A percentile compares a stretch with the other conserved stretches of the same genome.
These are phyloP conservation scores for Desoria tigrina DNA, from an alignment of 2,888 invertebrate species.

Conservation along the genomic window DNA sequence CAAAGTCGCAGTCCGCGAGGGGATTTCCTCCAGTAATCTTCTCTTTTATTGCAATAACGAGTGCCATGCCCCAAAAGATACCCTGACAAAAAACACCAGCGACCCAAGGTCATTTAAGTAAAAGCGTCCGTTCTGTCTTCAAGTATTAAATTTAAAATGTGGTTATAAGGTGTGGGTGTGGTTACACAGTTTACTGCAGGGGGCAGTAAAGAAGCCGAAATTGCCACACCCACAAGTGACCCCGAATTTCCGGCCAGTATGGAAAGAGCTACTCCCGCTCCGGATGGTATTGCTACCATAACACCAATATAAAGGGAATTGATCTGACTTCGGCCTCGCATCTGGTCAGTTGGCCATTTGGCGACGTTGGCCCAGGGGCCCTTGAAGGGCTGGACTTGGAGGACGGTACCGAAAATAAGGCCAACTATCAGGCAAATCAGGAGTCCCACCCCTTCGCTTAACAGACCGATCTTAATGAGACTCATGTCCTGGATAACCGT, in stretches of 20 bases:
- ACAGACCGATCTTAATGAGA: constrained; percentile 66
- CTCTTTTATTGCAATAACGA: constrained; percentile 68
- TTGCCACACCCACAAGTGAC: constrained; percentile 77
- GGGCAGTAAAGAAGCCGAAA: constrained; percentile 76
- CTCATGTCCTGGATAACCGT: constrained; percentile 66
- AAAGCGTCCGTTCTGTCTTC: no score
- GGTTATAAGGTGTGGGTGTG: constrained; percentile 52
- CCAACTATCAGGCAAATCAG: constrained; percentile 68
- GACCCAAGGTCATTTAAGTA: constrained; percentile 2
- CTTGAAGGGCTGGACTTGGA: constrained; percentile 59
- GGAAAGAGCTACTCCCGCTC: constrained; percentile 75
- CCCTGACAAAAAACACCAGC: no score
- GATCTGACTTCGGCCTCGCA: constrained; percentile 62
- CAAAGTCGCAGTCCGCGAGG: background rate
- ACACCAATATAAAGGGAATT: constrained; percentile 39
- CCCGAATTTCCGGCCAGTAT: constrained; percentile 77
- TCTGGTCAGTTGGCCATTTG: constrained; percentile 69
- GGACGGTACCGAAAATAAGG: constrained; percentile 67
- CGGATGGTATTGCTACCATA: constrained; percentile 70
- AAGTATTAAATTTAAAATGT: no score
- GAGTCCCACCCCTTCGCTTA: constrained; percentile 69
- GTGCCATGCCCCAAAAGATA: constrained; percentile 71
- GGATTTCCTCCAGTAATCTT: background rate
- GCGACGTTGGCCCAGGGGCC: constrained; percentile 64
- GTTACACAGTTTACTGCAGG: constrained; percentile 80